These are phyloP conservation scores for Paradoxurus hermaphroditus DNA, from an alignment of 2,113 vertebrate genomes.

Conservation along the genomic window DNA sequence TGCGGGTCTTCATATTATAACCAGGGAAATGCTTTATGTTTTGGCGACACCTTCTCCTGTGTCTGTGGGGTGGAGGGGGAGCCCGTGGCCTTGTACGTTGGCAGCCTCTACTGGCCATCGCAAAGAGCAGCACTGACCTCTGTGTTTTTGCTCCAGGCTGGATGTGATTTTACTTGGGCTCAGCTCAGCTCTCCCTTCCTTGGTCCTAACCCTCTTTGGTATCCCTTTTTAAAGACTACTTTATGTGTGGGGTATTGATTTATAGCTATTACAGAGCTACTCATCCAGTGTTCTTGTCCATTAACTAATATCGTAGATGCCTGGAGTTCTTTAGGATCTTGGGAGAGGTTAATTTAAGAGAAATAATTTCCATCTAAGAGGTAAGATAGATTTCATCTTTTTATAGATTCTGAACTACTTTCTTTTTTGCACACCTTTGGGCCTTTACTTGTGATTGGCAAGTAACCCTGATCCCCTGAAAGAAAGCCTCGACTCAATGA, in stretches of 20 bases:
- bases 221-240: neutral
- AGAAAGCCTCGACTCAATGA: neutral
- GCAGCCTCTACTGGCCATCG: slow-evolving; percentile 56
- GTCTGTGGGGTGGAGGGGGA: neutral
- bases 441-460: neutral
- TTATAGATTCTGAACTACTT: slow-evolving; percentile 34
- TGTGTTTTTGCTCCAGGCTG: neutral
- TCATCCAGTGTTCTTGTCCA: neutral
- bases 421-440: neutral
- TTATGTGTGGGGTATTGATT: neutral
- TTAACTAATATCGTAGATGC: neutral
- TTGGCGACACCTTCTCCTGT: neutral
- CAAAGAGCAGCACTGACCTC: slow-evolving; percentile 21
- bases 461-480: neutral
- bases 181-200: neutral
- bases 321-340: slow-evolving; percentile 14
- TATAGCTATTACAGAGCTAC: neutral
- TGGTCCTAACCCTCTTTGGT: neutral
- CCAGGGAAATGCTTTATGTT: neutral
- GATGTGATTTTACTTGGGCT: neutral
- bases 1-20: neutral
- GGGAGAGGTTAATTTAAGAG: slow-evolving; percentile 2
- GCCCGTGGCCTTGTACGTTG: neutral
- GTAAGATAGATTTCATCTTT: neutral
- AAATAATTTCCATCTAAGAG: slow-evolving; percentile 1